phyloP scores from a whole-genome alignment of 2,888 invertebrate species.

The Apodemia mormo region DNA sequence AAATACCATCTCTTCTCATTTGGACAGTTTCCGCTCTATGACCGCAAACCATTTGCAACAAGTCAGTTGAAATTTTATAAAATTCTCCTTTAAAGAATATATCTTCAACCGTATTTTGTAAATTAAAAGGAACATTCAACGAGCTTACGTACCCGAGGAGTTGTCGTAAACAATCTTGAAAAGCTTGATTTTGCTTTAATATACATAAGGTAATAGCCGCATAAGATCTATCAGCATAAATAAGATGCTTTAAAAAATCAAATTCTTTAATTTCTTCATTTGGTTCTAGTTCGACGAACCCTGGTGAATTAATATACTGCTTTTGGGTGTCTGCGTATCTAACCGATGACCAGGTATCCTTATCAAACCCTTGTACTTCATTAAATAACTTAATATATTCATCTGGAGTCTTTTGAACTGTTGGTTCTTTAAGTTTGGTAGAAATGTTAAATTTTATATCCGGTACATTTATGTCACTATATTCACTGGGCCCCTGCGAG shows the following conservation, averaged over 20 bases:
- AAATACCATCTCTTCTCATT: slow-evolving; percentile 22
- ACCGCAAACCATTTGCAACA: slow-evolving; percentile 23
- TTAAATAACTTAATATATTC: not conserved
- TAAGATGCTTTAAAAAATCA: not conserved
- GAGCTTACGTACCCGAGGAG: not conserved
- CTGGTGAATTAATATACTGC: slow-evolving; percentile 2
- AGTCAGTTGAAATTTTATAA: slow-evolving; percentile 24
- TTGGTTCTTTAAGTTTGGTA: not conserved
- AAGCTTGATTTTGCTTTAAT: too few relatives aligned
- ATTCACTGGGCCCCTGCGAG: not conserved
- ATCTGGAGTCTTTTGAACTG: not conserved
- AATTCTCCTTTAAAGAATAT: slow-evolving; percentile 22
- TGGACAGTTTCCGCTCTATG: slow-evolving; percentile 25
- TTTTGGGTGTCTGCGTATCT: not conserved
- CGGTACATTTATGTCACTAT: not conserved
- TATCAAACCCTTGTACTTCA: not conserved
- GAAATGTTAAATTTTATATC: not conserved
- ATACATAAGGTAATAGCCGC: too few relatives aligned
- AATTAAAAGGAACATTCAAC: not conserved
- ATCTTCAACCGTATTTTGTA: slow-evolving; percentile 18
- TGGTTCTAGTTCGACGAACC: not conserved
- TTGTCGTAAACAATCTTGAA: too few relatives aligned
- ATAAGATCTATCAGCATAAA: not conserved
- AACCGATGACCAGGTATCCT: not conserved
- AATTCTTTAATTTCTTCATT: not conserved